These are phyloP conservation scores for Eledone cirrhosa DNA, from an alignment of 2,888 invertebrate genomes.

Conservation along the genomic window DNA sequence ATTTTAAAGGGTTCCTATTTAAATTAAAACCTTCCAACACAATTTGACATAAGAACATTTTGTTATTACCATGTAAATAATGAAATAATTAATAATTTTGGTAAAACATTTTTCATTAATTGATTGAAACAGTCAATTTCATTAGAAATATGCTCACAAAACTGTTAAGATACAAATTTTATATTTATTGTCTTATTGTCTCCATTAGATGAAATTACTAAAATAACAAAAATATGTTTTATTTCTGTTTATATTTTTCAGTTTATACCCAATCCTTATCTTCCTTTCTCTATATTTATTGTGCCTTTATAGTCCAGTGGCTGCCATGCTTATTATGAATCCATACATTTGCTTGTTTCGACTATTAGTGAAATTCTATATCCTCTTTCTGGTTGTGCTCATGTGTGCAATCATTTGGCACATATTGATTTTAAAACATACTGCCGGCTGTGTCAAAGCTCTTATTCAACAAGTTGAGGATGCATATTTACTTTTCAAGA, in stretches of 20 bases:
- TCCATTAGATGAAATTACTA: no score
- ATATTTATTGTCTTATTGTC: no score
- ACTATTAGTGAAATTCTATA: background rate
- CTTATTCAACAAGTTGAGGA: constrained; percentile 3
- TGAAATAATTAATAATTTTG: no score
- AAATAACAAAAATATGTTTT: no score
- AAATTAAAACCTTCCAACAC: no score
- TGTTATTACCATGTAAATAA: no score
- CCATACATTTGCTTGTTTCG: background rate
- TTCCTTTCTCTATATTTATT: background rate
- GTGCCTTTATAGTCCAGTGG: constrained; percentile 5
- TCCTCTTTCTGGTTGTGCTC: background rate
- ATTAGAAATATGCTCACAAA: no score
- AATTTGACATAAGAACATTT: no score
- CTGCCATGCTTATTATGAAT: background rate
- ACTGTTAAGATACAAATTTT: no score
- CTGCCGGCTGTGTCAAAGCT: background rate
- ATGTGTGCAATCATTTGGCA: background rate
- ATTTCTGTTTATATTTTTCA: background rate
- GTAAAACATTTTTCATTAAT: no score
- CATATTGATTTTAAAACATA: background rate
- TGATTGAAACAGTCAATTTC: no score
- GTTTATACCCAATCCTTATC: background rate
- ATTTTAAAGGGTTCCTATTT: no score
- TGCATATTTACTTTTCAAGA: constrained; percentile 32